Evolutionary conservation across 2,113 vertebrate genomes (phyloP), one percentile per base, ranked within the genome.

Genomic region (Callipepla squamata): DNA sequence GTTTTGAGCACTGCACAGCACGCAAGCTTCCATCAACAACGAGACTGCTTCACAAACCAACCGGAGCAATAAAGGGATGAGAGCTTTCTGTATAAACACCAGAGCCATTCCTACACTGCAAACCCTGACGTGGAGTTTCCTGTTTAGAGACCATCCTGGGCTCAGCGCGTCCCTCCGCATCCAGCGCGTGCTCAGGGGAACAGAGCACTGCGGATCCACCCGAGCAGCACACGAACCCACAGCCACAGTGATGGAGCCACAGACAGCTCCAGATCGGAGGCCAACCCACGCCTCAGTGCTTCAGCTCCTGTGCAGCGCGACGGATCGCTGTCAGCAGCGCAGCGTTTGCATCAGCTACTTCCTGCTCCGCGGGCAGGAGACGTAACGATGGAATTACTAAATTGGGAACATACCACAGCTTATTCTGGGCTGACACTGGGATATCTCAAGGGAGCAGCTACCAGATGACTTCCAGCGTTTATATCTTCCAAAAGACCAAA

Each of bases 331-430:
- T 80, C 96, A 81, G 94, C 89, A 48, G 26, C 86, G 4, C 1
- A 1, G 7, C 32, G 79, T 85, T 79, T 92, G 90, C 94, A 95
- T 94, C 92, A 87, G 92, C 77, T 5, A 74, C 94, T 95, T 96
- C 96, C 94, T 92, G 91, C 85, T 93, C 85, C 20, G 34, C 87
- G n/a, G 84, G 89, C 92, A 73, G 68, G 26, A 75, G 75, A 72
- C 69, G 73, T 66, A 69, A 34, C 80, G 91, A 92, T 92, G 96
- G 89, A 81, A 95, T 84, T 44, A 87, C 93, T 95, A 93, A 96
- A 94, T 89, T 95, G 89, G 76, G 96, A 87, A 96, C 95, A 93
- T 70, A 58, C 87, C 95, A 90, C 84, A 80, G 84, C 82, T 91
- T 90, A 89, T 93, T 92, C 91, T 74, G 87, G 89, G 79, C 84